A percentile compares a stretch with the other conserved stretches of the same genome.
These are phyloP conservation scores for Eudyptes chrysolophus DNA, from an alignment of 2,113 vertebrate genomes.

Conservation along the genomic window DNA sequence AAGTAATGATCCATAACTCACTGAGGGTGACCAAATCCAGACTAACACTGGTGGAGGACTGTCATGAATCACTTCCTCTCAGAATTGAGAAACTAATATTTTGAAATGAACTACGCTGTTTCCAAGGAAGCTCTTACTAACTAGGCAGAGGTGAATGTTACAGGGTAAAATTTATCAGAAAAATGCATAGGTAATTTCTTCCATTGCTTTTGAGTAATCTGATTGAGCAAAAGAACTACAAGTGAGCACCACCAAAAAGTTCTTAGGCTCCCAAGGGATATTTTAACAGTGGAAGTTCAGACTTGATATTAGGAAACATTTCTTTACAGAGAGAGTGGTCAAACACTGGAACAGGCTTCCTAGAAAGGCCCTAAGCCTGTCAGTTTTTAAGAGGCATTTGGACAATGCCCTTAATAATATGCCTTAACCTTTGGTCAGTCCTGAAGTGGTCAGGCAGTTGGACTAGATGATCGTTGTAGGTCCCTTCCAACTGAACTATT, in stretches of 20 bases:
- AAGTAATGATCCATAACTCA: not conserved
- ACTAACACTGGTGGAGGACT: not conserved
- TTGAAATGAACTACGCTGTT: not conserved
- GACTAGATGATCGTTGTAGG: not conserved
- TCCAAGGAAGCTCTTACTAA: not conserved
- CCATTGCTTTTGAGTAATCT: not conserved
- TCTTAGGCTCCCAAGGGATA: not conserved
- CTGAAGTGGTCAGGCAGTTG: not conserved
- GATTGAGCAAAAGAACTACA: not conserved
- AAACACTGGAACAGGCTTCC: not conserved
- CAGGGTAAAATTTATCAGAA: not conserved
- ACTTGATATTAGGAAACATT: not conserved
- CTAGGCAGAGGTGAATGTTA: not conserved
- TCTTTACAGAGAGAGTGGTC: not conserved
- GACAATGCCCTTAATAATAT: not conserved
- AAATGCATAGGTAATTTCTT: not conserved
- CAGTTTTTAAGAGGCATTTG: not conserved
- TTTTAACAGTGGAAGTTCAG: not conserved
- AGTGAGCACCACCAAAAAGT: not conserved
- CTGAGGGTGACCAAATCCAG: not conserved
- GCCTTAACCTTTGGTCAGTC: not conserved
- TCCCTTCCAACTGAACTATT: not conserved
- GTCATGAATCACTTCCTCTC: constrained; percentile 1
- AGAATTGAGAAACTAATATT: no score
- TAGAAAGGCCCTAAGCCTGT: not conserved